Percentiles rank a stretch among this genome's conserved stretches.
phyloP scores from a whole-genome alignment of 2,888 invertebrate genomes.

The Zelleria hepariella region DNA sequence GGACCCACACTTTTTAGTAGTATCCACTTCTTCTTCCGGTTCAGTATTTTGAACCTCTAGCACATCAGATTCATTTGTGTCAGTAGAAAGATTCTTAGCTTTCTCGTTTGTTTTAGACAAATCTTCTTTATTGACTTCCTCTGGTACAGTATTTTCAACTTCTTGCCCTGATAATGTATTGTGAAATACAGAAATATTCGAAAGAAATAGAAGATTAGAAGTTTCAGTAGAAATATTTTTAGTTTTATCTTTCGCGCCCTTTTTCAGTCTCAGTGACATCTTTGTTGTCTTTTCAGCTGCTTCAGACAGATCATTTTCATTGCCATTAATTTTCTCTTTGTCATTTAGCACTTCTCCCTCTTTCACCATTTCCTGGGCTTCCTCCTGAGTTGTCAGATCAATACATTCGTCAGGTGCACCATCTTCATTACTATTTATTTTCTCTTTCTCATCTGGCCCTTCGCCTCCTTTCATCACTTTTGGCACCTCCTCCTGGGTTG shows the following conservation, averaged over 20 bases:
- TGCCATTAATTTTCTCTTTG: background rate
- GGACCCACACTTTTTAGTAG: too few species aligned
- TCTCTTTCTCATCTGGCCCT: background rate
- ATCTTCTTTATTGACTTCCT: background rate
- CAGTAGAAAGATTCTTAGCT: background rate
- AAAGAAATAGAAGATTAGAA: too few species aligned
- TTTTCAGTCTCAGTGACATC: slow-evolving; percentile 15
- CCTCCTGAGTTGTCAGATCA: background rate
- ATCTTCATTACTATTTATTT: background rate
- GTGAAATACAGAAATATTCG: background rate
- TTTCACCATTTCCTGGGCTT: background rate
- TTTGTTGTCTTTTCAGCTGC: background rate
- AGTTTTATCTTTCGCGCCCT: slow-evolving; percentile 11
- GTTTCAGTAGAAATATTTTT: slow-evolving; percentile 5
- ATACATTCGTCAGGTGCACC: background rate
- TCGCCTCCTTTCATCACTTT: background rate
- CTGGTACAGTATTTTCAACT: slow-evolving; percentile 5
- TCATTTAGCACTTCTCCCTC: background rate
- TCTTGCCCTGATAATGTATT: slow-evolving; percentile 8
- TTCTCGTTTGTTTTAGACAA: background rate
- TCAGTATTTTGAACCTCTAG: background rate
- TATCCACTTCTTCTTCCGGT: background rate
- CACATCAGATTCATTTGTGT: background rate
- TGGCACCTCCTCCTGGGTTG: background rate
- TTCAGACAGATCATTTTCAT: background rate